Evolutionary conservation across 2,797 vertebrate species (phyloP).

Genomic region (Propithecus deckenii): DNA sequence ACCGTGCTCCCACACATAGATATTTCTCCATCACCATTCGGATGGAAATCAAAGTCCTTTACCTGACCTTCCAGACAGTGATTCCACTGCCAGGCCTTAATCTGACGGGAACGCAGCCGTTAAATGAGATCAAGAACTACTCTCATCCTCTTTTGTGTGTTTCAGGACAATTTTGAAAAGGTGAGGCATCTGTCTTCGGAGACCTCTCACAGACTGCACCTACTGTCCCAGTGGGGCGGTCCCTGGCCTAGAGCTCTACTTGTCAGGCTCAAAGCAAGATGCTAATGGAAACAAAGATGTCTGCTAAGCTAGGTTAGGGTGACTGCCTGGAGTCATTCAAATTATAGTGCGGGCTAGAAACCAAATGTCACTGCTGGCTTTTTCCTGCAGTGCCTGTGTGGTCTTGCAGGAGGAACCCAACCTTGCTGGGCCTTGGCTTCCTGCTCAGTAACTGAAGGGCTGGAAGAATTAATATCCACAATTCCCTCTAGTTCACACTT

Average conservation of each 20-base stretch:
- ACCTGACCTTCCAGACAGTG: not conserved
- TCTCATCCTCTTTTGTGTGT: not conserved
- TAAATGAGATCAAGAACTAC: not conserved
- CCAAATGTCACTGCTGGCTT: too few species aligned
- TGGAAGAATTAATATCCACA: not conserved
- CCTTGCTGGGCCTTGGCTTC: not conserved
- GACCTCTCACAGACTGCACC: not conserved
- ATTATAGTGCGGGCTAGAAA: not conserved
- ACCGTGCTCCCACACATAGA: fast-evolving
- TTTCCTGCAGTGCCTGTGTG: not conserved
- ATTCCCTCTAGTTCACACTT: not conserved
- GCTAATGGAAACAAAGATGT: not conserved
- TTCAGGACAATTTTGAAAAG: not conserved
- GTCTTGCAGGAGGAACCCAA: not conserved
- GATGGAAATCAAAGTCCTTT: not conserved
- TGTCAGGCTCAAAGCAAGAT: not conserved
- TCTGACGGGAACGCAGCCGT: not conserved
- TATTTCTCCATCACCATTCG: not conserved
- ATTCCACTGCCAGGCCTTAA: not conserved
- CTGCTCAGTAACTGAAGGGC: not conserved
- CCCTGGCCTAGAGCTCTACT: not conserved
- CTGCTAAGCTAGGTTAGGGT: not conserved
- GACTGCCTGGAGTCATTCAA: not conserved
- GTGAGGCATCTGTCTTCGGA: not conserved
- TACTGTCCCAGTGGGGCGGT: not conserved